A percentile compares a stretch with the other conserved stretches of the same genome.
Evolutionary conservation across 2,888 invertebrate species (phyloP).

Genomic region (Leucophenga montana): DNA sequence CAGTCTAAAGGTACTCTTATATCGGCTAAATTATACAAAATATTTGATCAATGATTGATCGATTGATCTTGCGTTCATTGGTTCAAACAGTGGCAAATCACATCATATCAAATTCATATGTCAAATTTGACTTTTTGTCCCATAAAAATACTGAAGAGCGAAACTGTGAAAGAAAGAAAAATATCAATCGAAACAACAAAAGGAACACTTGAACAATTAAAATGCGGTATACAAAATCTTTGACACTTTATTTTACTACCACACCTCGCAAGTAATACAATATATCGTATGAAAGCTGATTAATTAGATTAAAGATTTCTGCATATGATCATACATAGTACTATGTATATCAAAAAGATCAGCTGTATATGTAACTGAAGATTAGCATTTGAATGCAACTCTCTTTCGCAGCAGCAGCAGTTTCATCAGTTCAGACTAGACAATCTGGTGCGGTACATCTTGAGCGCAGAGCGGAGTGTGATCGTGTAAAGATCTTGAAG

Average conservation of each 20-base stretch:
- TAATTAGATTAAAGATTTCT: conserved; percentile 21
- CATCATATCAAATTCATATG: too few relatives aligned
- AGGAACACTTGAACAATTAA: conserved; percentile 24
- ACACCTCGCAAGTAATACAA: too few relatives aligned
- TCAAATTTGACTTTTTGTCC: too few relatives aligned
- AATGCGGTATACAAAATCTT: conserved; percentile 18
- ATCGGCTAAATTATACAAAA: background rate
- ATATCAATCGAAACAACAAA: too few relatives aligned
- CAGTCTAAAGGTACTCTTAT: background rate
- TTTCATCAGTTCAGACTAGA: background rate
- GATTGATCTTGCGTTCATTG: background rate
- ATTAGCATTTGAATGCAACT: background rate
- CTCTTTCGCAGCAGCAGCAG: background rate
- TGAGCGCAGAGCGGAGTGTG: background rate
- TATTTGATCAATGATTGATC: conserved; percentile 27
- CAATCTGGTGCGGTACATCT: conserved; percentile 19
- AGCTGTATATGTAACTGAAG: background rate
- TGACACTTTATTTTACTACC: conserved; percentile 13
- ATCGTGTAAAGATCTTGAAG: background rate
- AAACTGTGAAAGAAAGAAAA: too few relatives aligned
- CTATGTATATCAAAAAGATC: background rate
- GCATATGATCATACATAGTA: background rate
- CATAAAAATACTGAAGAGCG: too few relatives aligned
- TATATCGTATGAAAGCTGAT: conserved; percentile 1
- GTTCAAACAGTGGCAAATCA: too few relatives aligned